Evolutionary conservation across 2,888 invertebrate genomes (phyloP), one percentile per base, ranked within the genome.

Genomic region (Pyrochroa serraticornis): DNA sequence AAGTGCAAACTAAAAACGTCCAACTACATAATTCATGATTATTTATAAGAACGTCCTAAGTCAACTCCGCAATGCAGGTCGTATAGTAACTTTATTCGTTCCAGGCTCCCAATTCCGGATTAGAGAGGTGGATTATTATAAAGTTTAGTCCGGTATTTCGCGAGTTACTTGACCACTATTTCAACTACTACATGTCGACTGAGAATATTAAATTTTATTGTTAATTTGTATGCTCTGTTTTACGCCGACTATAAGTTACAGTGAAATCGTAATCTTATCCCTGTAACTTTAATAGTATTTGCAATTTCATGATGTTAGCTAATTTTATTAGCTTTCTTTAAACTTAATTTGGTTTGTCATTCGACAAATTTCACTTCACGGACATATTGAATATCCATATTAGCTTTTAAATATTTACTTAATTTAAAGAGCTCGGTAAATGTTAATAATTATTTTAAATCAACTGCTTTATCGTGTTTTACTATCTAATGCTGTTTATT

Each of bases 181-280:
- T 68, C 60, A 66, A 67, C 67, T 63, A 67, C 64, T 70, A 60
- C 65, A 66, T 71, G 70, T 72, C 71, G 71, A 70, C 71, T 60
- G 68, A 65, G 72, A 70, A 72, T 73, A 73, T 71, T 72, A 72
- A 72, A 72, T 73, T 73, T 72, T 72, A 73, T 72, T 70, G 72
- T 73, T 73, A 70, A 73, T 72, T 73, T 71, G 71, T 70, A 72
- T 64, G 64, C 68, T 61, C 62, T 65, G 64, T 63, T 64, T 60
- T 45, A 61, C 34, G 50, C 51, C 38, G 62, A 60, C 62, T 67
- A 59, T 70, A 69, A 66, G 54, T 68, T 67, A 69, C 60, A 53
- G 48, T 50, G 55, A 49, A 60, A 61, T 60, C 63, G 64, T 70
- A 71, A 70, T 71, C 71, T 69, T 64, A 63, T 55, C 58, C 50